Base-by-base conservation (phyloP, 2,113 vertebrate species). In the Scartelaos histophorus region DNA sequence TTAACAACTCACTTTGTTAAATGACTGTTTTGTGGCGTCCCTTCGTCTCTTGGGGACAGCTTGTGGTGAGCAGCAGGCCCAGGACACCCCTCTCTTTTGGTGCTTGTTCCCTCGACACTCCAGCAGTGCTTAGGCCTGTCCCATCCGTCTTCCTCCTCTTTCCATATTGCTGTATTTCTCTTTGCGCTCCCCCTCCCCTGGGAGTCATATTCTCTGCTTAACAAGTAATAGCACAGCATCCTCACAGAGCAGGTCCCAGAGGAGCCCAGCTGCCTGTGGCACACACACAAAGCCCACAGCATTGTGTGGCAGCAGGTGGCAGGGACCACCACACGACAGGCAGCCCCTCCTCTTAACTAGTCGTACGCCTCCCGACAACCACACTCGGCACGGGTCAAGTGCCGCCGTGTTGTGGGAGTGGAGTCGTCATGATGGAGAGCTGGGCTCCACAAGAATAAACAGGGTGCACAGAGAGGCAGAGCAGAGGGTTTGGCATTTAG, bases 251-350 rank as follows among this genome's bases (percentile, higher is more conserved):
- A 74, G 51, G 45, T 90, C 87, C 85, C 91, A 22, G 53, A 85
- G 84, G 89, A 90, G 70, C 73, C 61, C 60, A 49, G 25, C 51
- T 16, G 66, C 57, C 75, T 85, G 70, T 53, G 16, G 73, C 75
- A 81, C 79, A 71, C 64, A 71, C 82, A 76, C 45, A 85, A 69
- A 66, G n/a, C 29, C 73, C 69, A 49, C 38, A 86, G 86, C 82
- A 85, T 79, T 82, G 78, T 83, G 70, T 69, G 90, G 82, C 90
- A 89, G 93, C 93, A 94, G 93, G 93, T 94, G 93, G 92, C 90
- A 89, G 90, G 86, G 85, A 87, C 85, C 84, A 81, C 56, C 83
- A 81, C 87, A 83, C 84, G 82, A 69, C 74, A 82, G 73, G 71
- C 85, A 81, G 80, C 88, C 82, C 67, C 19, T 34, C 64, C 25